Percentiles rank a stretch among this genome's conserved stretches.
These are phyloP conservation scores for Chunga burmeisteri DNA, from an alignment of 2,113 vertebrate species.

Conservation along the genomic window DNA sequence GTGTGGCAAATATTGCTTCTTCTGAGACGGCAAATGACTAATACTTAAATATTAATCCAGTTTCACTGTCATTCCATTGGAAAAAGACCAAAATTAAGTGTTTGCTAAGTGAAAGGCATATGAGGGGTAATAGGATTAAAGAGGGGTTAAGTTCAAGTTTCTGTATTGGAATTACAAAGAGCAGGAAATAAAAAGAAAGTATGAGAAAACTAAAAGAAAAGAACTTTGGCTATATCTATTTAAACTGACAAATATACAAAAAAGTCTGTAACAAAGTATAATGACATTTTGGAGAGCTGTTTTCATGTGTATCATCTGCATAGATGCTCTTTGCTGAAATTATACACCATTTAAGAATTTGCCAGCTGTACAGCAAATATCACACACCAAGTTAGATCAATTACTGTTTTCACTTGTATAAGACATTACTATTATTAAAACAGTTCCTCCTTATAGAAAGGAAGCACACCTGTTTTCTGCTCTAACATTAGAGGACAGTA, in stretches of 20 bases:
- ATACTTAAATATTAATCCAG: background rate
- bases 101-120: background rate
- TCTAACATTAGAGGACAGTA: background rate
- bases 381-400: constrained; percentile 33
- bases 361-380: background rate
- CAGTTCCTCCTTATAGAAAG: background rate
- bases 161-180: background rate
- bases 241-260: background rate
- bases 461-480: background rate
- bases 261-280: background rate
- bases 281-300: background rate
- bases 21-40: background rate
- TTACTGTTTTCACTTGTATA: constrained; percentile 43
- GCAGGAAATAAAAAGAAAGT: background rate
- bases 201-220: background rate
- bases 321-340: background rate
- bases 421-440: constrained; percentile 51
- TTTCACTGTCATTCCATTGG: background rate
- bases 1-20: background rate
- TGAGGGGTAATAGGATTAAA: background rate
- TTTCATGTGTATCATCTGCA: background rate
- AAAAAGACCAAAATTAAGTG: background rate
- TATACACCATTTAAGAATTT: background rate
- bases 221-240: background rate
- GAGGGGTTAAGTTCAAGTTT: background rate